These are phyloP conservation scores for Emydura subglobosa DNA, from an alignment of 2,113 vertebrate genomes.

Conservation along the genomic window DNA sequence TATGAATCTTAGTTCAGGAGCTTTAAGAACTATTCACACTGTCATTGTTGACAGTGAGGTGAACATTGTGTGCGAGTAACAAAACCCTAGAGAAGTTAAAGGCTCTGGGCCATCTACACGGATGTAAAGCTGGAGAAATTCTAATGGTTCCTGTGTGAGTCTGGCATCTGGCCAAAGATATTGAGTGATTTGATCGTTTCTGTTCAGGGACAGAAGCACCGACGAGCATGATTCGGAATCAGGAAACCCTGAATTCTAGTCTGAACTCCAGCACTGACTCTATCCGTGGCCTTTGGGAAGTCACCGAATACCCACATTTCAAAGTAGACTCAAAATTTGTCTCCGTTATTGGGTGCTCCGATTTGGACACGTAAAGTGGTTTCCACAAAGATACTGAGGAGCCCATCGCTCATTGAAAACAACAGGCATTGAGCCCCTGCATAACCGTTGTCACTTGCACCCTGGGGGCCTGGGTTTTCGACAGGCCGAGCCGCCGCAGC, in stretches of 20 bases:
- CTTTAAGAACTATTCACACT: not conserved
- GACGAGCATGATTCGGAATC: not conserved
- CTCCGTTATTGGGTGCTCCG: not conserved
- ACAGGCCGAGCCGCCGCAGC: not conserved
- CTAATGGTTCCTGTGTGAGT: not conserved
- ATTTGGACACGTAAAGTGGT: not conserved
- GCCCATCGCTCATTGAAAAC: not conserved
- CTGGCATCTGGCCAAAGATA: not conserved
- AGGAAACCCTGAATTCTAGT: not conserved
- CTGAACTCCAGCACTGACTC: not conserved
- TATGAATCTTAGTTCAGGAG: not conserved
- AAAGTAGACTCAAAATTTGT: not conserved
- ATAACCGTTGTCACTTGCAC: not conserved
- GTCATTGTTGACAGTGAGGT: not conserved
- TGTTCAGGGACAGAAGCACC: not conserved
- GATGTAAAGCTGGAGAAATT: not conserved
- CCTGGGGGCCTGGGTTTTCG: not conserved
- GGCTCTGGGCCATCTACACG: not conserved
- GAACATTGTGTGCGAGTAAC: not conserved
- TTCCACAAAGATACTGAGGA: not conserved
- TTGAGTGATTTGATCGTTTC: not conserved
- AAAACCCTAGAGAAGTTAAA: not conserved
- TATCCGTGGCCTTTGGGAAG: not conserved
- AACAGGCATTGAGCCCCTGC: not conserved
- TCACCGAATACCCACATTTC: not conserved